Base-by-base conservation (phyloP, 2,113 vertebrate genomes). In the Maccullochella peelii region DNA sequence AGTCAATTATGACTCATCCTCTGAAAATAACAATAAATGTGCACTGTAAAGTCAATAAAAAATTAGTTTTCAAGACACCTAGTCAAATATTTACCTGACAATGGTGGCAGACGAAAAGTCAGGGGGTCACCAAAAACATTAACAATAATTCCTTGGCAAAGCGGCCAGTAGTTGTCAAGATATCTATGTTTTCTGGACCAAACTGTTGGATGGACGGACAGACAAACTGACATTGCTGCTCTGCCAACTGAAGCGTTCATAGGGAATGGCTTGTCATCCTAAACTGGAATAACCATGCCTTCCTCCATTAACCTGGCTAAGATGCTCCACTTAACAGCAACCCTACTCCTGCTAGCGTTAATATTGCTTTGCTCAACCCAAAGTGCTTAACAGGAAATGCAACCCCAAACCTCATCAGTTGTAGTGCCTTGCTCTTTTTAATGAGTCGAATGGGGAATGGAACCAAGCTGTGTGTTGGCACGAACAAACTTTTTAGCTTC, bases 381-480 rank as follows among this genome's bases (percentile, higher is more conserved):
- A 42, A 65, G 23, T 23, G 18, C 50, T 77, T 40, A 20, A 54
- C 21, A 84, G 70, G 36, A 78, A 81, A 58, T 25, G 30, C 25
- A 73, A 72, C 30, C 61, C 25, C 18, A 9, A 42, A 71, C 40
- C 68, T 30, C 54, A 80, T 73, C 72, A 71, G 52, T 55, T 54
- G 49, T 36, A 55, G 47, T 33, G 36, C 25, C 20, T 59, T n/a
- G 36, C 55, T 55, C 59, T 63, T 20, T 67, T 68, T 82, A 84
- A 83, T 59, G 73, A 83, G 63, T 84, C 74, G 47, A 87, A 62
- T 40, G 59, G 75, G 75, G 20, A 74, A 77, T 30, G 21, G 36
- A 76, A 73, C 49, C 74, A 83, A 77, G 38, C 62, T 65, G 21
- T 55, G 21, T 49, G 67, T 77, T 79, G 82, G 55, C 63, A 81